Evolutionary conservation across 2,113 vertebrate genomes (phyloP).

Genomic region (Poecilia latipinna): DNA sequence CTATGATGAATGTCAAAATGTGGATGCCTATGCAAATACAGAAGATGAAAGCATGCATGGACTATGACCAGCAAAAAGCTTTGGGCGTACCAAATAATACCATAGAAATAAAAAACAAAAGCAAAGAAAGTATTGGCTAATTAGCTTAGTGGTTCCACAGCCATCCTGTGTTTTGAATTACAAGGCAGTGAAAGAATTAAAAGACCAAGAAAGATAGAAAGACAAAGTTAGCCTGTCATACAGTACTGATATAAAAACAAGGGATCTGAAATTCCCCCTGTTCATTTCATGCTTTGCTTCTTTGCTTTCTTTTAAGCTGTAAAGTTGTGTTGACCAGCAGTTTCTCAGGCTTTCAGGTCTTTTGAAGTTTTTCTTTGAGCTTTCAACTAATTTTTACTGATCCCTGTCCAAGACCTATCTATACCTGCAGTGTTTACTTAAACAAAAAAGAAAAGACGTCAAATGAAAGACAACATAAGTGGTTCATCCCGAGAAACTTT

Average conservation of each 20-base stretch:
- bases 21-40: neutral
- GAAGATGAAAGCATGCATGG: conserved; percentile 6
- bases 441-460: too few species aligned
- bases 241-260: neutral
- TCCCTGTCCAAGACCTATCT: neutral
- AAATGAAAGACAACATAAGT: too few species aligned
- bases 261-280: too few species aligned
- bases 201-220: neutral
- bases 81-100: conserved; percentile 2
- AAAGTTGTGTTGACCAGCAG: neutral
- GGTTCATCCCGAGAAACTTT: too few species aligned
- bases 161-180: neutral
- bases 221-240: neutral
- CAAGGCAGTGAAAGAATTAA: conserved; percentile 4
- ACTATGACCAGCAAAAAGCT: neutral
- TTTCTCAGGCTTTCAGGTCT: neutral
- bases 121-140: too few species aligned
- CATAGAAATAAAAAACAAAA: neutral
- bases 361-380: neutral
- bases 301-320: neutral
- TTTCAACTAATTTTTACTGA: neutral
- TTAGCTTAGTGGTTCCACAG: neutral
- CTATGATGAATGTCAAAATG: conserved; percentile 5
- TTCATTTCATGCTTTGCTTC: neutral
- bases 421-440: neutral